Percentiles rank a stretch among this genome's conserved stretches.
These are phyloP conservation scores for Colossoma macropomum DNA, from an alignment of 2,113 vertebrate species.

Conservation along the genomic window DNA sequence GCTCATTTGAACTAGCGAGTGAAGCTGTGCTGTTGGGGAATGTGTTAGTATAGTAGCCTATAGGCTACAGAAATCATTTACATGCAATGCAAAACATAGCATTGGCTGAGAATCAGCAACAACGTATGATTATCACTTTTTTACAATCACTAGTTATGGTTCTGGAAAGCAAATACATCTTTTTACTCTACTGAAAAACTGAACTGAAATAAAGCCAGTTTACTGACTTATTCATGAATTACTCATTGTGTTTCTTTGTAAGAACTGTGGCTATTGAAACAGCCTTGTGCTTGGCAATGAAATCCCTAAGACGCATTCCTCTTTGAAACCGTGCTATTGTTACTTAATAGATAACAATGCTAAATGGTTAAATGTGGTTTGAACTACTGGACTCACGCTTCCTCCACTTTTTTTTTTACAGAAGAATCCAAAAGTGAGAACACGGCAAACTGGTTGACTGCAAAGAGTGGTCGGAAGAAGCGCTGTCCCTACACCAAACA, in stretches of 20 bases:
- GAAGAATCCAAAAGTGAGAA: constrained; percentile 88
- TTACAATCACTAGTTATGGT: too few species aligned
- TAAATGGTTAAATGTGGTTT: too few species aligned
- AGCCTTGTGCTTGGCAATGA: background rate
- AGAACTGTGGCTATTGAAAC: background rate
- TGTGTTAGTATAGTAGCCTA: too few species aligned
- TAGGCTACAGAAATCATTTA: too few species aligned
- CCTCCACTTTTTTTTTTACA: constrained; percentile 73
- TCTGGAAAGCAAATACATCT: background rate
- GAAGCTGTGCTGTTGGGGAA: too few species aligned
- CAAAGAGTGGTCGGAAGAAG: constrained; percentile 98
- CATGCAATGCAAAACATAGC: background rate
- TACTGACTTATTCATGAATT: background rate
- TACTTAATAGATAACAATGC: too few species aligned
- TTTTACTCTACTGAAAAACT: background rate
- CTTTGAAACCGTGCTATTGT: too few species aligned
- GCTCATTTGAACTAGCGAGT: background rate
- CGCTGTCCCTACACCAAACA: constrained; percentile 98
- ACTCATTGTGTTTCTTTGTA: background rate
- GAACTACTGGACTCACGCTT: constrained; percentile 47
- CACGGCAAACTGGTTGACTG: constrained; percentile 95
- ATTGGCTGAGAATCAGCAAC: too few species aligned
- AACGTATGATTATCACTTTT: too few species aligned
- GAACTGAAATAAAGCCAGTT: background rate
- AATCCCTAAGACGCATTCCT: too few species aligned